A percentile compares a stretch with the other conserved stretches of the same genome.
Evolutionary conservation across 2,888 invertebrate genomes (phyloP).

Genomic region (Stegophylla sp.): DNA sequence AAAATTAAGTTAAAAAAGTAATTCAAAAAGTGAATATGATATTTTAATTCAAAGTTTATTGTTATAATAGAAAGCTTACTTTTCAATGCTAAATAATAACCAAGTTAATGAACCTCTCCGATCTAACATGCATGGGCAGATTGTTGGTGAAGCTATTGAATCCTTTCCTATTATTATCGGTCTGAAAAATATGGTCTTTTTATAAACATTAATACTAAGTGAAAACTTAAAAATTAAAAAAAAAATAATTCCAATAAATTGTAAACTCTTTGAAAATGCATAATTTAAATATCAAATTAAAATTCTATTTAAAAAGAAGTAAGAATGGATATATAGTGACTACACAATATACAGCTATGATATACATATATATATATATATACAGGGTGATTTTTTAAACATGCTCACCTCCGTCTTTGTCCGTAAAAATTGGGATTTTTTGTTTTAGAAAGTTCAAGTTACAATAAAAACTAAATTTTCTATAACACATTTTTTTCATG

Average conservation of each 20-base stretch:
- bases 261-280: background rate
- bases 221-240: background rate
- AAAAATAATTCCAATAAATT: background rate
- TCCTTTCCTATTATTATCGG: conserved; percentile 36
- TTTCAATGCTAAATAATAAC: conserved; percentile 47
- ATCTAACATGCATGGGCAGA: conserved; percentile 39
- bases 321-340: background rate
- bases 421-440: too few species aligned
- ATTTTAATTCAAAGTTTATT: background rate
- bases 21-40: too few species aligned
- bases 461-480: too few species aligned
- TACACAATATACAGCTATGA: too few species aligned
- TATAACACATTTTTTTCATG: too few species aligned
- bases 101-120: conserved; percentile 48
- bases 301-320: background rate
- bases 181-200: conserved; percentile 49
- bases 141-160: conserved; percentile 33
- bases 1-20: background rate
- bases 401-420: too few species aligned
- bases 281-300: background rate
- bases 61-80: conserved; percentile 39
- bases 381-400: too few species aligned
- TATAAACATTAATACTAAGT: conserved; percentile 18
- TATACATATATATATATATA: too few species aligned
- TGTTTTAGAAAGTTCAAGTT: too few species aligned